Evolutionary conservation across 1,140 invertebrate species (phyloP).

Genomic region (Eupristina koningsbergeri): DNA sequence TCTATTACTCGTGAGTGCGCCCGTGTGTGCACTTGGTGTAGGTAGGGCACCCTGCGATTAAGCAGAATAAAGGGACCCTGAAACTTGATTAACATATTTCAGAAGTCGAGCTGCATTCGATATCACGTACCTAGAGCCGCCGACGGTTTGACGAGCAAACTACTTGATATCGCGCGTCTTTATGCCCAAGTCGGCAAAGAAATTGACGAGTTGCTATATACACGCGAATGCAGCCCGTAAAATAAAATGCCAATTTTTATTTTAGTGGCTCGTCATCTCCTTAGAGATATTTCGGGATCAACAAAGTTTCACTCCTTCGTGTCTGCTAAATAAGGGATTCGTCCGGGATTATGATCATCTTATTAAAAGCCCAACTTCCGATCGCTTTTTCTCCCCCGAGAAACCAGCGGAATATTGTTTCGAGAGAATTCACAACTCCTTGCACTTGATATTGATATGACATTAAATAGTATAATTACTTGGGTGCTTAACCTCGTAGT

Average conservation of each 20-base stretch:
- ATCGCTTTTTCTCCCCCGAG: too few relatives aligned
- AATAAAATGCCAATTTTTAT: not conserved
- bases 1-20: not conserved
- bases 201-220: not conserved
- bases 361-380: not conserved
- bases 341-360: not conserved
- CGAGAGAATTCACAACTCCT: too few relatives aligned
- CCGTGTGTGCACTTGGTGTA: not conserved
- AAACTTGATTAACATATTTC: slow-evolving; percentile 37
- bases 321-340: not conserved
- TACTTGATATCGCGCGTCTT: not conserved
- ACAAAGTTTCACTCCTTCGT: too few relatives aligned
- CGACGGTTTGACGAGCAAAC: not conserved
- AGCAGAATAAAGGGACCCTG: not conserved
- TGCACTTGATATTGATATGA: too few relatives aligned
- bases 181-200: not conserved
- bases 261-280: not conserved
- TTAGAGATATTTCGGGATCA: not conserved
- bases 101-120: not conserved
- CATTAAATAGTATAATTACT: too few relatives aligned
- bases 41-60: not conserved
- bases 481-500: too few relatives aligned
- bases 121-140: not conserved
- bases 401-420: too few relatives aligned
- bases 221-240: not conserved